Evolutionary conservation across 2,888 invertebrate genomes (phyloP).

Genomic region (Myathropa florea): DNA sequence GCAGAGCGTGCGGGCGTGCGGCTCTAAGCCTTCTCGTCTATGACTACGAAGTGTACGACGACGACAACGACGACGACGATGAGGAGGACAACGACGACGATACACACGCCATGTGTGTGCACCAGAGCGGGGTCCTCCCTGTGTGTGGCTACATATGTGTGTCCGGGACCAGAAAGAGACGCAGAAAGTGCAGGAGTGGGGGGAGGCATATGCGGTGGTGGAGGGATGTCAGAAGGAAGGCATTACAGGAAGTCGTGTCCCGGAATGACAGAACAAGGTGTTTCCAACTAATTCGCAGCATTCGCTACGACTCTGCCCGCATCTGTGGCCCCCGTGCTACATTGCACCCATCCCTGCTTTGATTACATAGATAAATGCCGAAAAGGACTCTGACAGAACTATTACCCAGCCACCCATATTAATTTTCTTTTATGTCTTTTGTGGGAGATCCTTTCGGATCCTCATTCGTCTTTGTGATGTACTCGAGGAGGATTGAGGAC

Average conservation of each 20-base stretch:
- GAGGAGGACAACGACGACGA: background rate
- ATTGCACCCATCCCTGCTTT: constrained; percentile 21
- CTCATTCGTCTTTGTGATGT: constrained; percentile 68
- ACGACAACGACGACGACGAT: background rate
- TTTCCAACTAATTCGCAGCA: constrained; percentile 72
- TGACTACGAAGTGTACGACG: background rate
- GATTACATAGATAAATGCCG: constrained; percentile 68
- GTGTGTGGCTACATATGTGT: constrained; percentile 25
- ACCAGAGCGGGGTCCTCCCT: background rate
- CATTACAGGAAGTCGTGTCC: constrained; percentile 71
- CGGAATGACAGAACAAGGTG: constrained; percentile 72
- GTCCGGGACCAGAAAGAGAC: background rate
- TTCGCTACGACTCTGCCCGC: constrained; percentile 51
- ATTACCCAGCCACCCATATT: constrained; percentile 71
- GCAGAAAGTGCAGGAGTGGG: background rate
- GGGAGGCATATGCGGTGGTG: background rate
- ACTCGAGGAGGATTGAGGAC: constrained; percentile 44
- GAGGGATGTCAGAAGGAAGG: constrained; percentile 43
- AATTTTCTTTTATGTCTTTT: constrained; percentile 69
- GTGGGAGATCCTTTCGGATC: constrained; percentile 51
- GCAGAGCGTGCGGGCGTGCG: constrained; percentile 50
- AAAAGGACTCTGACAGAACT: constrained; percentile 66
- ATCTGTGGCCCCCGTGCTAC: constrained; percentile 13
- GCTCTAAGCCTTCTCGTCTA: constrained; percentile 49
- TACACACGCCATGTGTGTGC: constrained; percentile 27